Conservation (phyloP, 2,888 invertebrate species). For the Cheilosia scutellata region DNA sequence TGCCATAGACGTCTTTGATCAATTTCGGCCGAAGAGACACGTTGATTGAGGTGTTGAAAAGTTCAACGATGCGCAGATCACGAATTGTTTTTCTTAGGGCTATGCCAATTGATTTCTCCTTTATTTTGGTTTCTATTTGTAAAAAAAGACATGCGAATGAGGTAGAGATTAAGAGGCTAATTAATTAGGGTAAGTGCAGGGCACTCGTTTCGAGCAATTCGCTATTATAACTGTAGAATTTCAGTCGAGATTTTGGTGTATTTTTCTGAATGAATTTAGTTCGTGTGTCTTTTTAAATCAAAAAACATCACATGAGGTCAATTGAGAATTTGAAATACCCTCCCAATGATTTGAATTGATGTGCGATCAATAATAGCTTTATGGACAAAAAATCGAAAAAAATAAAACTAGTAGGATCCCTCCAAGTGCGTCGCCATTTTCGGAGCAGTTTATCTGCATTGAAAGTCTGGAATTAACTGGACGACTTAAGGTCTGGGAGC, state of each 20-base stretch:
- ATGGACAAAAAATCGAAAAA: no score
- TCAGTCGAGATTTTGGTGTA: not conserved
- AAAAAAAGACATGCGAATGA: constrained; percentile 1
- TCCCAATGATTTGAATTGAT: no score
- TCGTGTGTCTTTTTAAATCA: no score
- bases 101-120: not conserved
- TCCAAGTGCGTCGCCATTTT: no score
- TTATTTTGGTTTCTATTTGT: not conserved
- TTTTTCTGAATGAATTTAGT: not conserved
- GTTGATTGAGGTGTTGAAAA: constrained; percentile 69
- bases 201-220: constrained; percentile 9
- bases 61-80: constrained; percentile 57
- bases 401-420: no score
- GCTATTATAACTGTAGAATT: not conserved
- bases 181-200: constrained; percentile 9
- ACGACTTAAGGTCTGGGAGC: no score
- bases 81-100: constrained; percentile 18
- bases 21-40: constrained; percentile 16
- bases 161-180: not conserved
- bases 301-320: no score
- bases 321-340: no score
- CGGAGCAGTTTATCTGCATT: no score
- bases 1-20: constrained; percentile 61
- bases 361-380: no score
- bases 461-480: no score